A percentile compares a stretch with the other conserved stretches of the same genome.
Evolutionary conservation across 2,888 invertebrate genomes (phyloP).

Genomic region (Eristalis arbustorum): DNA sequence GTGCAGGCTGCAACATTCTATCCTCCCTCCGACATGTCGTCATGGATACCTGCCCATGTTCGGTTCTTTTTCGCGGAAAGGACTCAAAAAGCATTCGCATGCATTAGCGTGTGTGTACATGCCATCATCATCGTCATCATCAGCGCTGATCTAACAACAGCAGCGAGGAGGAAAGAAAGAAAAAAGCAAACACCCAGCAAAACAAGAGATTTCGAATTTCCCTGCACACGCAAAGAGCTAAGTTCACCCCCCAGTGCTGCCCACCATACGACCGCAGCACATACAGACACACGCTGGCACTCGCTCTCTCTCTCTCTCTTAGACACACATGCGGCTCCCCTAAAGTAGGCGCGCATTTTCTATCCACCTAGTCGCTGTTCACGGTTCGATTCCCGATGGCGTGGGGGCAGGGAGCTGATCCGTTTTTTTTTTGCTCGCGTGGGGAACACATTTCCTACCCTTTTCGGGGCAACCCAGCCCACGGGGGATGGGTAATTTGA

Average conservation of each 20-base stretch:
- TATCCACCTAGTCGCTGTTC: slow-evolving; percentile 23
- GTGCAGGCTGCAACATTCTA: neutral
- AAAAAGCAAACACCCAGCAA: too few relatives aligned
- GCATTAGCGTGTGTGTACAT: slow-evolving; percentile 52
- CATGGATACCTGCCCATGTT: neutral
- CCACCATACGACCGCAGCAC: neutral
- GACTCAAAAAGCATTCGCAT: slow-evolving; percentile 61
- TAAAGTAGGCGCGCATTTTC: slow-evolving; percentile 63
- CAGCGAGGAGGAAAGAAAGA: neutral
- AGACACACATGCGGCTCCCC: slow-evolving; percentile 1
- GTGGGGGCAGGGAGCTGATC: neutral
- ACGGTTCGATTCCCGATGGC: neutral
- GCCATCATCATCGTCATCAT: slow-evolving; percentile 50
- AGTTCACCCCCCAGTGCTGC: neutral
- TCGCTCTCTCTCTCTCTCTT: neutral
- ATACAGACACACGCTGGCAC: neutral
- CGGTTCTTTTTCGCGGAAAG: slow-evolving; percentile 22
- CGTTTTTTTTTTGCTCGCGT: neutral
- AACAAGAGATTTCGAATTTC: slow-evolving; percentile 38
- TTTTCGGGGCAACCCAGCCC: slow-evolving; percentile 30
- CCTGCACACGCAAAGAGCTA: slow-evolving; percentile 58
- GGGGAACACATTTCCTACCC: slow-evolving; percentile 8
- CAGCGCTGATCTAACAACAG: neutral
- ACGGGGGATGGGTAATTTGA: slow-evolving; percentile 37
- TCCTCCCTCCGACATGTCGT: neutral